These are phyloP conservation scores for Cryptophagus acutangulus DNA, from an alignment of 2,888 invertebrate species.

Conservation along the genomic window DNA sequence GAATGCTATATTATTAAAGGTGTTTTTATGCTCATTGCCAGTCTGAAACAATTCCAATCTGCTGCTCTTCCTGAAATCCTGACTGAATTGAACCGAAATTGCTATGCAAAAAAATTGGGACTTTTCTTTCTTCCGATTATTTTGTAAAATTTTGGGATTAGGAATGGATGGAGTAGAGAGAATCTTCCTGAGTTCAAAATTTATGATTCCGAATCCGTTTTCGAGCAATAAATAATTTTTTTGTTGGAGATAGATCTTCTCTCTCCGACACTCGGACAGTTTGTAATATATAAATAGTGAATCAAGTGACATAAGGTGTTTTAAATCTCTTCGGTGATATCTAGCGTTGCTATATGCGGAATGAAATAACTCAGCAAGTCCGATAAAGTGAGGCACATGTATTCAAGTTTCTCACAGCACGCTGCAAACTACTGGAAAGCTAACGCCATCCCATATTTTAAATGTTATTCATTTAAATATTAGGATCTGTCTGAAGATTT, in stretches of 20 bases:
- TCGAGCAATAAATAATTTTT: not conserved
- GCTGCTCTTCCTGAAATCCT: too few relatives aligned
- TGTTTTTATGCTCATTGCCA: too few relatives aligned
- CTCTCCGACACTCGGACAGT: too few relatives aligned
- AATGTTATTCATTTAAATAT: conserved; percentile 17
- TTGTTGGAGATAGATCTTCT: not conserved
- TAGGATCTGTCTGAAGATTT: conserved; percentile 13
- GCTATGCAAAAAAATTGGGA: too few relatives aligned
- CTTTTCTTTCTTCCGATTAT: too few relatives aligned
- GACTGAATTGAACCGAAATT: too few relatives aligned
- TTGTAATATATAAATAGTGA: conserved; percentile 2
- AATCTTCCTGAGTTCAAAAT: too few relatives aligned
- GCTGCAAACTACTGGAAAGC: conserved; percentile 31
- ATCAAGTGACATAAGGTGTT: conserved; percentile 3
- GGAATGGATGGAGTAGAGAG: too few relatives aligned
- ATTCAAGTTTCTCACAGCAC: conserved; percentile 31
- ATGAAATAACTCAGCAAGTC: conserved; percentile 29
- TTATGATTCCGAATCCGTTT: too few relatives aligned
- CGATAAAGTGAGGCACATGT: conserved; percentile 32
- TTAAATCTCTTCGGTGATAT: conserved; percentile 26
- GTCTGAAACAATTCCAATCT: too few relatives aligned
- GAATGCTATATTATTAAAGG: too few relatives aligned
- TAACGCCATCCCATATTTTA: conserved; percentile 22
- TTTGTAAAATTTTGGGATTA: too few relatives aligned
- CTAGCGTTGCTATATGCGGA: conserved; percentile 29